A percentile compares a stretch with the other conserved stretches of the same genome.
These are phyloP conservation scores for Trichopoda pennipes DNA, from an alignment of 2,888 invertebrate genomes.

Conservation along the genomic window DNA sequence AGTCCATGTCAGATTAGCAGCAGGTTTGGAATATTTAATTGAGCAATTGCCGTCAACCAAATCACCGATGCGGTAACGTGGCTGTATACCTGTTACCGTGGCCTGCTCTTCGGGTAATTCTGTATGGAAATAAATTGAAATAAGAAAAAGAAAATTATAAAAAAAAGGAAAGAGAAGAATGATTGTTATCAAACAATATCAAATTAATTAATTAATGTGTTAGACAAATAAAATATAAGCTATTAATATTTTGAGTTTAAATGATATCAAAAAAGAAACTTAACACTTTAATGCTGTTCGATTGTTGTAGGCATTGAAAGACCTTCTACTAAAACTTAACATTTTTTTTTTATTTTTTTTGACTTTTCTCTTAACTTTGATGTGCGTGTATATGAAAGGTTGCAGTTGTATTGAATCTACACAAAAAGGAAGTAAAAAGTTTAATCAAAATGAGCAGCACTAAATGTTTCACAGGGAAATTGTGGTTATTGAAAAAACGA, in stretches of 20 bases:
- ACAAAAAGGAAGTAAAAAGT: slow-evolving; percentile 26
- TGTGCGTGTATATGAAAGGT: not conserved
- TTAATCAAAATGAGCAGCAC: slow-evolving; percentile 66
- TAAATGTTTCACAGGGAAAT: slow-evolving; percentile 55
- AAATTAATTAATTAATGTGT: not conserved
- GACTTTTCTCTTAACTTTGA: not conserved
- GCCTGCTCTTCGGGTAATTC: slow-evolving; percentile 83
- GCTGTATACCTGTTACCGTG: slow-evolving; percentile 82
- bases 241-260: not conserved
- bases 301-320: not conserved
- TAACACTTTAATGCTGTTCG: too few species aligned
- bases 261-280: not conserved
- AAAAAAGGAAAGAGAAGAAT: slow-evolving; percentile 31
- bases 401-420: slow-evolving; percentile 2
- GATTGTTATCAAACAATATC: slow-evolving; percentile 19
- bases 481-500: slow-evolving; percentile 56
- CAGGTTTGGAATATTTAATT: slow-evolving; percentile 83
- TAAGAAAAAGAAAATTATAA: slow-evolving; percentile 46
- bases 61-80: slow-evolving; percentile 83
- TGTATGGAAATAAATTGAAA: slow-evolving; percentile 69
- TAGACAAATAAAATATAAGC: not conserved
- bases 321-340: not conserved
- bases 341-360: not conserved
- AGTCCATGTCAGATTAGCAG: slow-evolving; percentile 84
- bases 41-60: slow-evolving; percentile 83